Evolutionary conservation across 2,888 invertebrate species (phyloP), one percentile per base, ranked within the genome.

Genomic region (Sinelater perroti): DNA sequence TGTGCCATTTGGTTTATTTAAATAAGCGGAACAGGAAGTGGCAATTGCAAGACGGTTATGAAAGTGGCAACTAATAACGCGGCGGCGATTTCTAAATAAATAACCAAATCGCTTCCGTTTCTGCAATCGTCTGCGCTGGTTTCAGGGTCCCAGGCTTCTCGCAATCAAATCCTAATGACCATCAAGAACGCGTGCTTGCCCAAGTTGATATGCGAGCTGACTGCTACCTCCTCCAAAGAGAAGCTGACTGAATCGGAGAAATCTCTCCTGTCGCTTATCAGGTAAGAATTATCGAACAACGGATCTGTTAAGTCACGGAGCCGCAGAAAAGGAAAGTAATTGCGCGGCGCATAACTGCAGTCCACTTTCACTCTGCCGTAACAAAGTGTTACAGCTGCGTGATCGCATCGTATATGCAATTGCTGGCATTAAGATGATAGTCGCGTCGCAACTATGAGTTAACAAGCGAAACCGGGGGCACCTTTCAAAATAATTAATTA

Each of bases 191-290:
- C 84, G 7, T 87, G 86, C 71, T 76, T 87, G 50, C 86, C 87
- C 2, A 87, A 87, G 75, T 76, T 87, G 61, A 85, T 87, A 56
- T 87, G 87, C 71, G 86, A 87, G 73, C 73, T 87, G 68, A 85
- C 85, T 60, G 85, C 86, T 10, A 81, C 83, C 13, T 80, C 83
- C 13, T 79, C 83, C 65, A 84, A 83, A 63, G 82, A 85, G 57
- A 83, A 83, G 63, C 74, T 87, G 42, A 83, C 84, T 24, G 84
- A 85, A 52, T 84, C 85, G 63, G 87, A 87, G 71, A 82, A 81
- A 68, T 81, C 83, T 3, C 76, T 87, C 21, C 76, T 87, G 51
- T 81, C 82, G 62, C 76, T 87, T 53, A 83, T 87, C 64, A 83
- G 83, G 86, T 86, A 79, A 77, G 70, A 38, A 42, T 38, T 36